Evolutionary conservation across 2,113 vertebrate genomes (phyloP).

Genomic region (Tragelaphus buxtoni): DNA sequence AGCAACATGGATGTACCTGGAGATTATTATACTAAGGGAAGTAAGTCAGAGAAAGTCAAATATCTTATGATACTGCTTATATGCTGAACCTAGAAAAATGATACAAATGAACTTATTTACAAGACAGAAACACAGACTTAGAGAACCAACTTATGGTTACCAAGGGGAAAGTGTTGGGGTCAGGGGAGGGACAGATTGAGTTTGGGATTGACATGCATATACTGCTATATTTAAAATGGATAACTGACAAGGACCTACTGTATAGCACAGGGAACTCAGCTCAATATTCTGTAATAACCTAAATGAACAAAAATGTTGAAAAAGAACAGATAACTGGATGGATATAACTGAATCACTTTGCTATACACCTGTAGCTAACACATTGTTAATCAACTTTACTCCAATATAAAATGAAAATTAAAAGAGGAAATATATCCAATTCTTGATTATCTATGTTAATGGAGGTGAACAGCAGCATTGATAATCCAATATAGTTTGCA

Average conservation of each 20-base stretch:
- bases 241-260: neutral
- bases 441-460: neutral
- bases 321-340: neutral
- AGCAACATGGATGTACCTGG: neutral
- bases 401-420: neutral
- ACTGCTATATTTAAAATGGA: neutral
- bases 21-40: neutral
- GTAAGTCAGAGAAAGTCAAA: neutral
- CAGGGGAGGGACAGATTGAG: neutral
- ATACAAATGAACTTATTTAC: neutral
- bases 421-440: neutral
- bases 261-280: neutral
- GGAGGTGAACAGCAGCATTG: neutral
- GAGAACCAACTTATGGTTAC: neutral
- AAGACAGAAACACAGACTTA: neutral
- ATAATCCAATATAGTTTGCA: neutral
- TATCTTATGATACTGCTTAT: neutral
- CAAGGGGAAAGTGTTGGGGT: neutral
- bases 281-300: neutral
- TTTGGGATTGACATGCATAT: neutral
- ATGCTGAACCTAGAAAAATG: neutral
- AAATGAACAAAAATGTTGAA: neutral
- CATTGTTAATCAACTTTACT: neutral
- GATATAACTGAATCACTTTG: neutral
- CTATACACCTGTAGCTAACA: neutral